Percentiles rank a stretch among this genome's conserved stretches.
Evolutionary conservation across 2,888 invertebrate genomes (phyloP).

Genomic region (Antitype chi): DNA sequence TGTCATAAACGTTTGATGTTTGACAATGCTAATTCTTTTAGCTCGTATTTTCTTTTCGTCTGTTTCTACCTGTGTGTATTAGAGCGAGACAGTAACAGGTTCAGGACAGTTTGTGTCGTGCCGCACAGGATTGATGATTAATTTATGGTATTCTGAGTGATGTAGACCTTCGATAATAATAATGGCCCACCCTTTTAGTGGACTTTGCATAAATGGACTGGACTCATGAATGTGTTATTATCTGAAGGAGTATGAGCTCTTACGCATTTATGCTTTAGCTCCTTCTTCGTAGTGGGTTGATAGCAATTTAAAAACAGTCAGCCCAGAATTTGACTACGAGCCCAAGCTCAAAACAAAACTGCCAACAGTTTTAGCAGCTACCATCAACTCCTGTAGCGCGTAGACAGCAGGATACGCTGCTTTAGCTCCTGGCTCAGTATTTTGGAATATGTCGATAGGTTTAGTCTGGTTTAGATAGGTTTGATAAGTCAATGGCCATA

Average conservation of each 20-base stretch:
- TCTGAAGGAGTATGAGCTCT: not conserved
- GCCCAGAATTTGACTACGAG: too few relatives aligned
- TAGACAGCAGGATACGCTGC: too few relatives aligned
- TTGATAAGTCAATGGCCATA: not conserved
- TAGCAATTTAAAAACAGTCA: too few relatives aligned
- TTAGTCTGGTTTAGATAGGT: not conserved
- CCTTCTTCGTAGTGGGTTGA: too few relatives aligned
- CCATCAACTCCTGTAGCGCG: too few relatives aligned
- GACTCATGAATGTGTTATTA: not conserved
- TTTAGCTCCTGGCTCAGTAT: not conserved
- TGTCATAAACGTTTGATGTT: not conserved
- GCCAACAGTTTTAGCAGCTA: too few relatives aligned
- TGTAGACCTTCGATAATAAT: constrained; percentile 14
- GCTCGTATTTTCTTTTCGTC: not conserved
- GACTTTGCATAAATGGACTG: not conserved
- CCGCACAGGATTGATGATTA: not conserved
- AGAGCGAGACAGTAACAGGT: not conserved
- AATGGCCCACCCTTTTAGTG: constrained; percentile 20
- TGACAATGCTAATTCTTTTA: not conserved
- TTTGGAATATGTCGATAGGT: not conserved
- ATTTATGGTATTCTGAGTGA: constrained; percentile 25
- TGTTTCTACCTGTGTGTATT: too few relatives aligned
- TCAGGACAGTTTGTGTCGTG: not conserved
- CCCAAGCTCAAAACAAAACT: too few relatives aligned
- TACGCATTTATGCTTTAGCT: not conserved